These are phyloP conservation scores for Macropis europaea DNA, from an alignment of 2,888 invertebrate species.

Conservation along the genomic window DNA sequence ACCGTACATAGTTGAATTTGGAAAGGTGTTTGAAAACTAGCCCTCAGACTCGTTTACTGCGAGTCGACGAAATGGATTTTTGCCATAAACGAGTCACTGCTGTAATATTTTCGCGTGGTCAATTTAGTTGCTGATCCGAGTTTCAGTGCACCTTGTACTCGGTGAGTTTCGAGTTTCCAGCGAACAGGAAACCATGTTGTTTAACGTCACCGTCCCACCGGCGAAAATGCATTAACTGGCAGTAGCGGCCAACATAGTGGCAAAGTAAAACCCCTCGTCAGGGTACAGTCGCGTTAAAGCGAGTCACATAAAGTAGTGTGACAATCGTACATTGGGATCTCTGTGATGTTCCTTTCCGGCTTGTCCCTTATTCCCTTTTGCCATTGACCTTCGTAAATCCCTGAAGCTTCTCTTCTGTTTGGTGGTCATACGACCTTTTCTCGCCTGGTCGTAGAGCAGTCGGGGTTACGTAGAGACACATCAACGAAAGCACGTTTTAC, in stretches of 20 bases:
- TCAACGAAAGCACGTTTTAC: background rate
- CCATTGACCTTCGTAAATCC: conserved; percentile 7
- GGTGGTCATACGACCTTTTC: background rate
- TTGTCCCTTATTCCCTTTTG: conserved; percentile 19
- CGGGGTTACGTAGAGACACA: background rate
- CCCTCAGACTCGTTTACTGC: too few relatives aligned
- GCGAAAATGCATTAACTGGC: conserved; percentile 45
- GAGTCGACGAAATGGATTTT: too few relatives aligned
- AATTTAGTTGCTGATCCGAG: conserved; percentile 2
- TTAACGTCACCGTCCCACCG: conserved; percentile 30
- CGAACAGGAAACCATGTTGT: conserved; percentile 50
- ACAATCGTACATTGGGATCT: conserved; percentile 36
- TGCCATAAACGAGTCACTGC: too few relatives aligned
- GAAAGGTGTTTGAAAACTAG: too few relatives aligned
- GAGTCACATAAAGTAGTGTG: conserved; percentile 31
- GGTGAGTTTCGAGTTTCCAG: conserved; percentile 36
- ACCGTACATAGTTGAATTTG: too few relatives aligned
- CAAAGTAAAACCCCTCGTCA: conserved; percentile 52
- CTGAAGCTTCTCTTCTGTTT: background rate
- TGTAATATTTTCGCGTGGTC: conserved; percentile 11
- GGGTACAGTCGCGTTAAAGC: conserved; percentile 45
- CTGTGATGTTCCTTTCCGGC: conserved; percentile 20
- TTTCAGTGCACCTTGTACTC: conserved; percentile 17
- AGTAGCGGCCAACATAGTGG: conserved; percentile 37
- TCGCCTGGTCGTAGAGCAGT: background rate